A percentile compares a stretch with the other conserved stretches of the same genome.
These are phyloP conservation scores for Bucco capensis DNA, from an alignment of 2,113 vertebrate species.

Conservation along the genomic window DNA sequence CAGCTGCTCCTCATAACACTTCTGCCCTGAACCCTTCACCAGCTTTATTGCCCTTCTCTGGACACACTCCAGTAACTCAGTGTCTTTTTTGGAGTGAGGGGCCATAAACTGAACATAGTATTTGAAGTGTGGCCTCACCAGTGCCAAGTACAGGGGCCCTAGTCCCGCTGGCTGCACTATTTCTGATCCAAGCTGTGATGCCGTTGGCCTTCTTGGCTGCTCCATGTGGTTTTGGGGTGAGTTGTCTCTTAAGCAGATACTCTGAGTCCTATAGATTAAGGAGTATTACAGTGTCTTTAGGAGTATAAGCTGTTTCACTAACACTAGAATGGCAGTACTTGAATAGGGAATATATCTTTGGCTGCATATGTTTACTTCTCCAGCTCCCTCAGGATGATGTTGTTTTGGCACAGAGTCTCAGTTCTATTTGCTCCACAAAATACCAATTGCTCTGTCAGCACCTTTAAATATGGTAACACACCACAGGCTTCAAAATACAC, in stretches of 20 bases:
- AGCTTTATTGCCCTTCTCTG: too few relatives aligned
- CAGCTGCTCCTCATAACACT: too few relatives aligned
- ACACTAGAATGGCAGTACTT: background rate
- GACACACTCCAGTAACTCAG: too few relatives aligned
- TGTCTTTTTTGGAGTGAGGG: too few relatives aligned
- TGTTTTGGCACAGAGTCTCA: conserved; percentile 25
- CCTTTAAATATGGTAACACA: conserved; percentile 9
- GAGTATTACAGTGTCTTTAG: background rate
- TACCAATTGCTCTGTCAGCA: background rate
- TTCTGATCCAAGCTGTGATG: too few relatives aligned
- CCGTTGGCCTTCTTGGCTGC: background rate
- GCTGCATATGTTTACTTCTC: background rate
- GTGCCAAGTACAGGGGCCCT: too few relatives aligned
- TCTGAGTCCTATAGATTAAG: background rate
- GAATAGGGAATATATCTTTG: background rate
- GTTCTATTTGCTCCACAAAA: conserved; percentile 14
- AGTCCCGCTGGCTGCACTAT: too few relatives aligned
- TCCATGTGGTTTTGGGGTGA: background rate
- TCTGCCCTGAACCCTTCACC: too few relatives aligned
- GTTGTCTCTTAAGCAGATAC: background rate
- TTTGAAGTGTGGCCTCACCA: too few relatives aligned
- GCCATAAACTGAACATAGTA: too few relatives aligned
- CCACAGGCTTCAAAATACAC: background rate
- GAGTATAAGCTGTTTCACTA: background rate
- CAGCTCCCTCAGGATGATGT: background rate